Conservation (phyloP, 2,113 vertebrate genomes). For the Pithys albifrons region DNA sequence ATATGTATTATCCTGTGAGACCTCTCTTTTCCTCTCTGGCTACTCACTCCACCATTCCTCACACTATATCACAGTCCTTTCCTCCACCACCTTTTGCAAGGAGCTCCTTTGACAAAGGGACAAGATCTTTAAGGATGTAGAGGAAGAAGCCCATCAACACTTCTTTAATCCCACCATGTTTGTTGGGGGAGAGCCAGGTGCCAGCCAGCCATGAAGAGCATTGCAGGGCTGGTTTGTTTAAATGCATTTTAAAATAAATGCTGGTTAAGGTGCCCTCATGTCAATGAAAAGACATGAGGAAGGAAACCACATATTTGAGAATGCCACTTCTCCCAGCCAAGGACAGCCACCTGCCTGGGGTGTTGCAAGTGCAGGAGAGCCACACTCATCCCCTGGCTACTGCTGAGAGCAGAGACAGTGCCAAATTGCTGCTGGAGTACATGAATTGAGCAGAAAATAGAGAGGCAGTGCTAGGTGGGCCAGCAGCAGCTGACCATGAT, state of each 20-base stretch:
- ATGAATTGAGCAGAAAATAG: not conserved
- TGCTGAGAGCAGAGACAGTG: not conserved
- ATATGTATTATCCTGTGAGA: not conserved
- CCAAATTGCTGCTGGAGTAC: not conserved
- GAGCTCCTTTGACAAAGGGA: not conserved
- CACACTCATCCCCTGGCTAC: not conserved
- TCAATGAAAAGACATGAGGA: not conserved
- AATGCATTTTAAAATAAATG: not conserved
- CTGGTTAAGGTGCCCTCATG: not conserved
- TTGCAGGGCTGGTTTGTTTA: not conserved
- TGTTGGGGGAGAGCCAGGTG: not conserved
- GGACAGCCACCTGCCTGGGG: not conserved
- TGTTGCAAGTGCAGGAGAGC: not conserved
- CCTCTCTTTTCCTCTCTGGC: not conserved
- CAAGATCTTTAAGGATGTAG: not conserved
- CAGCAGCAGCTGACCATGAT: not conserved
- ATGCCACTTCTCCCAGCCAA: not conserved
- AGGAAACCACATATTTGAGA: not conserved
- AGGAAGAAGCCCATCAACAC: not conserved
- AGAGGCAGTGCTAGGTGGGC: not conserved
- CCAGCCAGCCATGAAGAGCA: not conserved
- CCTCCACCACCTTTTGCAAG: not conserved
- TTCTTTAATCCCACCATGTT: fast-evolving
- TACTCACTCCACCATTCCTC: not conserved
- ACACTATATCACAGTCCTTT: not conserved